Conservation (phyloP, 2,797 vertebrate species). For the Mormyrops boulengeri region DNA sequence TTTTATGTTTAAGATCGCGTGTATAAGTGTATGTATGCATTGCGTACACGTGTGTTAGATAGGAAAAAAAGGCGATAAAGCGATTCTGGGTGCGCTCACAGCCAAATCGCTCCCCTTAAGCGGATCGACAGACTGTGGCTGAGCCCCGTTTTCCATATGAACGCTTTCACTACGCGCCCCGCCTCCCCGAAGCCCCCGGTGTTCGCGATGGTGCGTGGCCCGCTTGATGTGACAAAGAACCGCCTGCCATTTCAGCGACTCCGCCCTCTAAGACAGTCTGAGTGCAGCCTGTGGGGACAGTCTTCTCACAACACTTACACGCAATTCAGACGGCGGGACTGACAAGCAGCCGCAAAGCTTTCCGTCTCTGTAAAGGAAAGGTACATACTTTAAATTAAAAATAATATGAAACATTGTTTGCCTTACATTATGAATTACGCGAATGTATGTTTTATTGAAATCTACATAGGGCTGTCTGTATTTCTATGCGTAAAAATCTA, state of each 20-base stretch:
- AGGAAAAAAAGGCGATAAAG: background rate
- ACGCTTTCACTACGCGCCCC: conserved; percentile 23
- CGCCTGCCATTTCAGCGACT: conserved; percentile 49
- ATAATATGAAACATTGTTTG: background rate
- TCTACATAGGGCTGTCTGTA: background rate
- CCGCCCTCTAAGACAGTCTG: conserved; percentile 45
- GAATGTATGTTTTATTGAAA: background rate
- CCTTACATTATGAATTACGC: background rate
- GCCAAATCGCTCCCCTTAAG: conserved; percentile 1
- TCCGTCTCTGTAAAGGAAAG: conserved; percentile 26
- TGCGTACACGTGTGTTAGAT: background rate
- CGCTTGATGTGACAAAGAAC: conserved; percentile 57
- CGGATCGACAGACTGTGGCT: conserved; percentile 6
- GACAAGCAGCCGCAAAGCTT: conserved; percentile 27
- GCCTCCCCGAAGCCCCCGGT: conserved; percentile 16
- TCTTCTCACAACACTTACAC: conserved; percentile 48
- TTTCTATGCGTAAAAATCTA: background rate
- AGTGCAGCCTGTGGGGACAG: conserved; percentile 36
- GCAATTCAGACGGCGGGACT: conserved; percentile 40
- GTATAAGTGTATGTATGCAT: background rate
- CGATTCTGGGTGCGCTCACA: background rate
- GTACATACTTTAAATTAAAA: background rate
- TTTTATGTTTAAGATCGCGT: background rate
- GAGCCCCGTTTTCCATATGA: conserved; percentile 26
- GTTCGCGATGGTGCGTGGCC: conserved; percentile 39